Evolutionary conservation across 2,888 invertebrate species (phyloP), one percentile per base, ranked within the genome.

Genomic region (Scaeva pyrastri): DNA sequence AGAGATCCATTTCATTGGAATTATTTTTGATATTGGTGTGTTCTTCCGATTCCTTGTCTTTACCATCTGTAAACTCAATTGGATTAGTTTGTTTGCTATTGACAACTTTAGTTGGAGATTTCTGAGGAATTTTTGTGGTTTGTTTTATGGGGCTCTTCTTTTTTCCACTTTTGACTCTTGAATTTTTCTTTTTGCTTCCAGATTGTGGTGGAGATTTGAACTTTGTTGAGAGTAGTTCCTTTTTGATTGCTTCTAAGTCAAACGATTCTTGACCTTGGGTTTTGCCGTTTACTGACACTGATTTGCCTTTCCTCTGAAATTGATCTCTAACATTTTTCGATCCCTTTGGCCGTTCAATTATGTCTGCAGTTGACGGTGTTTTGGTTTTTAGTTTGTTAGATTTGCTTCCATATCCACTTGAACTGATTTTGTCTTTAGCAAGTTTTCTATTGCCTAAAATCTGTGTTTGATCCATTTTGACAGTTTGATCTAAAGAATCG

Each of bases 161-260:
- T 8, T 50, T 43, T 26, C 50, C 60, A 4, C 60, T 60, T 41
- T 10, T 45, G 31, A 19, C 26, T 48, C 36, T 45, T 19, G n/a
- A 0, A 0, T 11, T 45, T 64, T 52, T 75, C n/a, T 50, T n/a
- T n/a, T 68, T 80, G 6, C n/a, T 72, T 0, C 66, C 55, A 5
- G 80, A 55, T 39, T 68, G 26, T 3, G 71, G 45, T 1, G 72
- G 66, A 41, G 45, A 60, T 41, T 62, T 83, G 1, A 48, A 31
- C 2, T 60, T 85, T 19, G 55, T 71, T 60, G 75, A 62, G 1
- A 85, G 11, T 2, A 86, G 62, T 10, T 86, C 81, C 2, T 86
- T 77, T 39, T 73, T 81, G 7, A 86, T 81, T 0, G 70, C 71
- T 39, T 86, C 81, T 8, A 86, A 19, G 11, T 86, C 77, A 19